A percentile compares a stretch with the other conserved stretches of the same genome.
Conservation (phyloP, 2,888 invertebrate genomes). For the Pachymerium ferrugineum region DNA sequence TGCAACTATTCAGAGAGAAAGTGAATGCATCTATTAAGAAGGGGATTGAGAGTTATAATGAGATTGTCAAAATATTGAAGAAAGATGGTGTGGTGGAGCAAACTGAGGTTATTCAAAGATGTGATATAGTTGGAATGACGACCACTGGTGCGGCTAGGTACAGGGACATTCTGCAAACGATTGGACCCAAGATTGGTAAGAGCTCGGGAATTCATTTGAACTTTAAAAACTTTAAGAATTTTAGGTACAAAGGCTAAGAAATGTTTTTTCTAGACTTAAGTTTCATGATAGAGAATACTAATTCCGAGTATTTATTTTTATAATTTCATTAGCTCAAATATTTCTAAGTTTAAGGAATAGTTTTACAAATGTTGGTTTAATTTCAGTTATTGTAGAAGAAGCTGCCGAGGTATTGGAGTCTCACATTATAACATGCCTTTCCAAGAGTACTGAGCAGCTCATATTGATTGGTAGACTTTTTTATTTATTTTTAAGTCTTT, state of each 20-base stretch:
- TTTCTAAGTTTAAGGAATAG: too few species aligned
- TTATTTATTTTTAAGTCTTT: not conserved
- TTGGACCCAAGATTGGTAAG: conserved; percentile 60
- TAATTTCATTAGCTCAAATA: too few species aligned
- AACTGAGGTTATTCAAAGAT: conserved; percentile 33
- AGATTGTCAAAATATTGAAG: not conserved
- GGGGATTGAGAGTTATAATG: conserved; percentile 42
- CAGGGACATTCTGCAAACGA: conserved; percentile 56
- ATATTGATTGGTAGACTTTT: conserved; percentile 68
- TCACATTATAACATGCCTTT: conserved; percentile 62
- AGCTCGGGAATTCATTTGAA: not conserved
- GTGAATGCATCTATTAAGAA: conserved; percentile 25
- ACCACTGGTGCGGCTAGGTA: conserved; percentile 68
- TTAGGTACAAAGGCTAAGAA: not conserved
- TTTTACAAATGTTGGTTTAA: too few species aligned
- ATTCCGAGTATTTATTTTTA: too few species aligned
- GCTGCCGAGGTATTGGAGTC: conserved; percentile 82
- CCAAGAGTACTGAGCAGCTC: conserved; percentile 64
- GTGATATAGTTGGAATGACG: conserved; percentile 65
- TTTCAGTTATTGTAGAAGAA: conserved; percentile 65
- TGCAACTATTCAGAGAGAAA: conserved; percentile 32
- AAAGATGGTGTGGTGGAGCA: not conserved
- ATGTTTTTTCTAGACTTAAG: too few species aligned
- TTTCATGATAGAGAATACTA: too few species aligned
- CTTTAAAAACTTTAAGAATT: not conserved